A percentile compares a stretch with the other conserved stretches of the same genome.
These are phyloP conservation scores for Phylloscopus collybita DNA, from an alignment of 2,797 vertebrate species.

Conservation along the genomic window DNA sequence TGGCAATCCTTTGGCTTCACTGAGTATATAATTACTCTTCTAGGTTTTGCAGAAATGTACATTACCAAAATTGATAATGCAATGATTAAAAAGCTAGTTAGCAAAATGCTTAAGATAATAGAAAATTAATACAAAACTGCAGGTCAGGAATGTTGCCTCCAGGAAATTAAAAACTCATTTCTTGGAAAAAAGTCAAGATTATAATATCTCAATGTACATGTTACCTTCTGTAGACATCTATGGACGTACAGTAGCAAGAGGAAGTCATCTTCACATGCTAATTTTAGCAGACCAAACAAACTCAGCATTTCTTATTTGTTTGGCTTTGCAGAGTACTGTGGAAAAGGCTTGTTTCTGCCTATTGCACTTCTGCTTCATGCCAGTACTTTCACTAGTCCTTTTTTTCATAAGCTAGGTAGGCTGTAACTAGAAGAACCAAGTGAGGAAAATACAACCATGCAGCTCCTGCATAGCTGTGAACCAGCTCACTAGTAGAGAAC, in stretches of 20 bases:
- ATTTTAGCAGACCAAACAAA: not conserved
- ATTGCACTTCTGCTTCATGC: not conserved
- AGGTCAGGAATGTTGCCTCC: not conserved
- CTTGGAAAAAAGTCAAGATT: not conserved
- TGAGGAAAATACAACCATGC: not conserved
- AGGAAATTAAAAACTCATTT: not conserved
- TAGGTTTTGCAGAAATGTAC: not conserved
- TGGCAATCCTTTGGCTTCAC: not conserved
- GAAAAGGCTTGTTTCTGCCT: not conserved
- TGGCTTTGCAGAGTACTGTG: not conserved
- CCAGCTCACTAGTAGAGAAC: not conserved
- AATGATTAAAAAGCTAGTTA: not conserved
- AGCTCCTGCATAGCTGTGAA: not conserved
- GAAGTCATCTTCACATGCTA: not conserved
- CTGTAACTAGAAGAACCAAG: not conserved
- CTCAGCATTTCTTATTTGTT: not conserved
- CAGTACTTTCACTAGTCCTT: not conserved
- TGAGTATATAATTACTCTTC: not conserved
- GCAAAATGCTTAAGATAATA: not conserved
- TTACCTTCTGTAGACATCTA: not conserved
- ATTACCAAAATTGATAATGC: not conserved
- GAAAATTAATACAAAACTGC: not conserved
- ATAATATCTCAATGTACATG: not conserved
- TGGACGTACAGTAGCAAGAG: not conserved
- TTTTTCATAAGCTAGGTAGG: not conserved